Percentiles rank a stretch among this genome's conserved stretches.
phyloP scores from a whole-genome alignment of 2,888 invertebrate genomes.

The Cephonodes hylas region DNA sequence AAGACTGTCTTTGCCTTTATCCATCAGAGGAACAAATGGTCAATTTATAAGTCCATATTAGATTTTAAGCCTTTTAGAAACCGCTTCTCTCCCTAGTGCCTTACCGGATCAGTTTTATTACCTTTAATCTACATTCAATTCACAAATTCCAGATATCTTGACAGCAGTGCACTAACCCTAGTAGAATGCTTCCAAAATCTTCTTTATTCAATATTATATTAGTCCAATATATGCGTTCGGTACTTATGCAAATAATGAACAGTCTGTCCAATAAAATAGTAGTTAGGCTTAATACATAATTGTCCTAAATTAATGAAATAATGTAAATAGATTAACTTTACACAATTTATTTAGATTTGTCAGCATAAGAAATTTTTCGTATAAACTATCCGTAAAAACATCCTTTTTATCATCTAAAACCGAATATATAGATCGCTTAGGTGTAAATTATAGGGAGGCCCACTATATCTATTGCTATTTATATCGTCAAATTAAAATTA shows the following conservation, averaged over 20 bases:
- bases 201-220: not conserved
- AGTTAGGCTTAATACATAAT: not conserved
- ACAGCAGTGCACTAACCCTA: not conserved
- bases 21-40: conserved; percentile 14
- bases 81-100: conserved; percentile 37
- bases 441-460: conserved; percentile 48
- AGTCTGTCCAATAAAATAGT: conserved; percentile 2
- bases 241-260: conserved; percentile 1
- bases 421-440: conserved; percentile 55
- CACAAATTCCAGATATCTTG: not conserved
- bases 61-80: conserved; percentile 13
- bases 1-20: conserved; percentile 7
- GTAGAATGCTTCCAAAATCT: not conserved
- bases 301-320: conserved; percentile 44
- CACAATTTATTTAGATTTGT: conserved; percentile 68
- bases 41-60: conserved; percentile 22
- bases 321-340: conserved; percentile 56
- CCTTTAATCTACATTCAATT: not conserved
- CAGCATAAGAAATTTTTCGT: conserved; percentile 52
- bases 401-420: conserved; percentile 52
- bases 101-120: conserved; percentile 28
- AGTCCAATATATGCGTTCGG: not conserved
- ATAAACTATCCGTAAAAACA: conserved; percentile 43
- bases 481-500: conserved; percentile 47
- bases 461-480: conserved; percentile 50